These are phyloP conservation scores for Ophthalmolycus amberensis DNA, from an alignment of 2,113 vertebrate genomes.

Conservation along the genomic window DNA sequence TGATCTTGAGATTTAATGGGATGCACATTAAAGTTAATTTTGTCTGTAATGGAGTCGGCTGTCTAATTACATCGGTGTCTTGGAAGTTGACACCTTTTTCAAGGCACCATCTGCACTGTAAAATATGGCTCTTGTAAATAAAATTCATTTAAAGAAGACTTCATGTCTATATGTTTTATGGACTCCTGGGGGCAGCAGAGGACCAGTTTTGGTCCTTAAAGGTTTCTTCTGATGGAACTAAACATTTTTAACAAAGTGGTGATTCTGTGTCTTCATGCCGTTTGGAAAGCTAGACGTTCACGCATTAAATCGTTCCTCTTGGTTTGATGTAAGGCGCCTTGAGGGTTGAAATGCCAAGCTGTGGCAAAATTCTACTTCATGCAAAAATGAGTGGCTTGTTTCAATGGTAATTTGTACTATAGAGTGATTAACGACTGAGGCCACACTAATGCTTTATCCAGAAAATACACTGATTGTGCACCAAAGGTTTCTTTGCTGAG, in stretches of 20 bases:
- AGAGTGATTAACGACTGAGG: background rate
- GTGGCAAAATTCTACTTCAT: background rate
- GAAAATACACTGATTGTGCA: too few relatives aligned
- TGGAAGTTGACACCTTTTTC: slow-evolving; percentile 4
- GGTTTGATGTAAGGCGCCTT: background rate
- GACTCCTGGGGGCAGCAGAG: slow-evolving; percentile 71
- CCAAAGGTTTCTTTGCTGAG: too few relatives aligned
- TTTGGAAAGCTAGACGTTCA: background rate
- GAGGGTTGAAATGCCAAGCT: background rate
- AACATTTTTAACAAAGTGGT: background rate
- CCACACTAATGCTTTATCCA: background rate
- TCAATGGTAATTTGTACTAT: background rate
- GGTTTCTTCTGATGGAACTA: background rate
- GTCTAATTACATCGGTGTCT: slow-evolving; percentile 48
- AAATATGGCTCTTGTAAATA: slow-evolving; percentile 80
- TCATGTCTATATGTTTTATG: slow-evolving; percentile 3
- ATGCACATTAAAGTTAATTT: slow-evolving; percentile 60
- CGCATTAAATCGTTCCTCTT: background rate
- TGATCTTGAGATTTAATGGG: background rate
- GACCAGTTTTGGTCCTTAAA: background rate
- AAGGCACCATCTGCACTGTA: slow-evolving; percentile 66
- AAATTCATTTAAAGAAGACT: slow-evolving; percentile 60
- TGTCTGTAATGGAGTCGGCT: slow-evolving; percentile 55
- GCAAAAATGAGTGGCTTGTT: background rate
- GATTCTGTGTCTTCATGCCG: background rate